These are phyloP conservation scores for Luehdorfia chinensis DNA, from an alignment of 1,140 invertebrate species.

Conservation along the genomic window DNA sequence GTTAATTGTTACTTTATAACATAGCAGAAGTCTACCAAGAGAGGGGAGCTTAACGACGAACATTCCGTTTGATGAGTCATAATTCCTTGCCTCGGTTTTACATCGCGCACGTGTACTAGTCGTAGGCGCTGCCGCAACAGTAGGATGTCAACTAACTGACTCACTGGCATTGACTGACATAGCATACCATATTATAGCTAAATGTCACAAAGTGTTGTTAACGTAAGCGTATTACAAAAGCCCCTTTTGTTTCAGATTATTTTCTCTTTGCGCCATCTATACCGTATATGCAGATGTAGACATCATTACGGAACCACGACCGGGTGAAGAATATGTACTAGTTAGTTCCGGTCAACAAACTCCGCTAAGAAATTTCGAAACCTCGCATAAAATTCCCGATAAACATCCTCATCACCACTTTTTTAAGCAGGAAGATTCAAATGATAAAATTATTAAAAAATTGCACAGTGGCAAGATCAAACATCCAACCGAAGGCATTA, in stretches of 20 bases:
- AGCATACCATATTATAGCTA: slow-evolving; percentile 21
- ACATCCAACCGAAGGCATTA: slow-evolving; percentile 60
- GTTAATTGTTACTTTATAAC: too few species aligned
- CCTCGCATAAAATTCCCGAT: slow-evolving; percentile 71
- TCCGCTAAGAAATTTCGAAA: slow-evolving; percentile 65
- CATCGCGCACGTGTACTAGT: slow-evolving; percentile 22
- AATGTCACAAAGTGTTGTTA: slow-evolving; percentile 32
- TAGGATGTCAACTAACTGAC: slow-evolving; percentile 47
- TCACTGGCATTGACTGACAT: slow-evolving; percentile 40
- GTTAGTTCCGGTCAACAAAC: slow-evolving; percentile 71
- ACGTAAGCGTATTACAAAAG: slow-evolving; percentile 27
- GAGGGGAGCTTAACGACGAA: too few species aligned
- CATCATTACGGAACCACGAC: slow-evolving; percentile 75
- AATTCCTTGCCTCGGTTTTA: slow-evolving; percentile 29
- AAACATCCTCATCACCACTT: slow-evolving; percentile 60
- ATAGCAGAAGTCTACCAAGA: too few species aligned
- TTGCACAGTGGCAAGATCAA: slow-evolving; percentile 49
- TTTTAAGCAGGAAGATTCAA: slow-evolving; percentile 44
- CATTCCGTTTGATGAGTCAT: slow-evolving; percentile 47
- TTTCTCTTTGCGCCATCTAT: slow-evolving; percentile 51
- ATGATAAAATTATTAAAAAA: slow-evolving; percentile 56
- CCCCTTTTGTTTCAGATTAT: slow-evolving; percentile 70
- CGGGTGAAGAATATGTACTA: slow-evolving; percentile 76
- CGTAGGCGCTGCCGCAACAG: slow-evolving; percentile 38
- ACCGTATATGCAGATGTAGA: slow-evolving; percentile 62